Conservation (phyloP, 2,888 invertebrate genomes). For the Galerucella nymphaeae region DNA sequence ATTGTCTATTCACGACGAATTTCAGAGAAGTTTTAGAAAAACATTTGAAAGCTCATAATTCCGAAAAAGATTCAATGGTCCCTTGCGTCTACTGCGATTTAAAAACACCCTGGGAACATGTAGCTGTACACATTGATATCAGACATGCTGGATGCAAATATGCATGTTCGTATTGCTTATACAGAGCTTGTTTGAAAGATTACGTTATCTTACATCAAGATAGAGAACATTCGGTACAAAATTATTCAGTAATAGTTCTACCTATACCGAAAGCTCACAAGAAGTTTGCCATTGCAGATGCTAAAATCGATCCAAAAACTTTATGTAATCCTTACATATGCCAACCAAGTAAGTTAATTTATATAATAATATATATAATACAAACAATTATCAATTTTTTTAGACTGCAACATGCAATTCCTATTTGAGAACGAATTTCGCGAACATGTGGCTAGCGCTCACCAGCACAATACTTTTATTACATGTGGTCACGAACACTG, state of each 20-base stretch:
- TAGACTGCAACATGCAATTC: slow-evolving; percentile 51
- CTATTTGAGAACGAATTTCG: slow-evolving; percentile 52
- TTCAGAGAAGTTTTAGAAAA: slow-evolving; percentile 57
- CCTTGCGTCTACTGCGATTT: slow-evolving; percentile 67
- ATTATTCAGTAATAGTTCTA: slow-evolving; percentile 47
- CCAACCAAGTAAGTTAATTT: slow-evolving; percentile 45
- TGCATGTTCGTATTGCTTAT: slow-evolving; percentile 76
- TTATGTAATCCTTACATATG: slow-evolving; percentile 55
- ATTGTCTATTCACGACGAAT: slow-evolving; percentile 67
- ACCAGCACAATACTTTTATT: slow-evolving; percentile 56
- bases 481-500: slow-evolving; percentile 49
- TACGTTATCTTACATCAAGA: slow-evolving; percentile 72
- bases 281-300: slow-evolving; percentile 49
- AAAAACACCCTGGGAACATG: slow-evolving; percentile 63
- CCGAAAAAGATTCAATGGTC: slow-evolving; percentile 58
- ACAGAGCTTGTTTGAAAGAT: slow-evolving; percentile 71
- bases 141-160: slow-evolving; percentile 72
- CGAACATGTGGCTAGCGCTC: slow-evolving; percentile 56
- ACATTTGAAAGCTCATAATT: slow-evolving; percentile 63
- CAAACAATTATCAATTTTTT: slow-evolving; percentile 9
- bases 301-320: slow-evolving; percentile 43
- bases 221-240: slow-evolving; percentile 53
- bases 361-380: no score
- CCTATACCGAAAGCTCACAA: slow-evolving; percentile 48
- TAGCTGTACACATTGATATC: slow-evolving; percentile 69